A percentile compares a stretch with the other conserved stretches of the same genome.
phyloP scores from a whole-genome alignment of 2,888 invertebrate species.

The Eulithis prunata region DNA sequence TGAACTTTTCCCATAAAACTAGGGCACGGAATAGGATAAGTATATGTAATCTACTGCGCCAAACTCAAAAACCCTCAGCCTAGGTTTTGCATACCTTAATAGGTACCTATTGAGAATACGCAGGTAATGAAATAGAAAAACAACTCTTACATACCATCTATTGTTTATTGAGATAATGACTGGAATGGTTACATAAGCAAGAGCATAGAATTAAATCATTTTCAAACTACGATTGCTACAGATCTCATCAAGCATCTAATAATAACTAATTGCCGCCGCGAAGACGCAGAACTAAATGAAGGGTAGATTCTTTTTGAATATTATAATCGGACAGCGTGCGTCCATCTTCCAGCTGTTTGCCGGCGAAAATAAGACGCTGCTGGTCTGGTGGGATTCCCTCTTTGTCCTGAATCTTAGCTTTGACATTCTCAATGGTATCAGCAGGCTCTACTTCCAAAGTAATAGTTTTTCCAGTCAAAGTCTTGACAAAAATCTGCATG shows the following conservation, averaged over 20 bases:
- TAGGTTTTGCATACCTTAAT: no score
- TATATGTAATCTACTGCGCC: no score
- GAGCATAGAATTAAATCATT: slow-evolving; percentile 37
- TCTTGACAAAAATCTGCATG: slow-evolving; percentile 9
- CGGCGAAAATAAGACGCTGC: slow-evolving; percentile 17
- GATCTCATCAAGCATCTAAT: slow-evolving; percentile 26
- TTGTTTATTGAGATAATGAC: slow-evolving; percentile 52
- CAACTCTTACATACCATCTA: no score
- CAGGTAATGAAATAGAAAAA: not conserved
- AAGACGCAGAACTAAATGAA: slow-evolving; percentile 63
- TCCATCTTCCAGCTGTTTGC: slow-evolving; percentile 17
- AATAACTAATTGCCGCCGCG: slow-evolving; percentile 45
- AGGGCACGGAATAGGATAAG: no score
- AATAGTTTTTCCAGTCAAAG: not conserved
- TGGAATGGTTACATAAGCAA: slow-evolving; percentile 60
- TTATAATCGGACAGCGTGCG: slow-evolving; percentile 8
- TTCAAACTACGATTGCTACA: slow-evolving; percentile 37
- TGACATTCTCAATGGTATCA: not conserved
- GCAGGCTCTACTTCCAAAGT: not conserved
- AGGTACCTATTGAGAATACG: not conserved
- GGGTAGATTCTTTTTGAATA: slow-evolving; percentile 38
- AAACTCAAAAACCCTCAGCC: no score
- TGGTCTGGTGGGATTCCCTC: slow-evolving; percentile 22
- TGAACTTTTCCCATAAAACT: no score
- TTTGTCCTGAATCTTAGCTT: slow-evolving; percentile 1